phyloP scores from a whole-genome alignment of 2,888 invertebrate genomes.

The Melikaiella ostensackeni region DNA sequence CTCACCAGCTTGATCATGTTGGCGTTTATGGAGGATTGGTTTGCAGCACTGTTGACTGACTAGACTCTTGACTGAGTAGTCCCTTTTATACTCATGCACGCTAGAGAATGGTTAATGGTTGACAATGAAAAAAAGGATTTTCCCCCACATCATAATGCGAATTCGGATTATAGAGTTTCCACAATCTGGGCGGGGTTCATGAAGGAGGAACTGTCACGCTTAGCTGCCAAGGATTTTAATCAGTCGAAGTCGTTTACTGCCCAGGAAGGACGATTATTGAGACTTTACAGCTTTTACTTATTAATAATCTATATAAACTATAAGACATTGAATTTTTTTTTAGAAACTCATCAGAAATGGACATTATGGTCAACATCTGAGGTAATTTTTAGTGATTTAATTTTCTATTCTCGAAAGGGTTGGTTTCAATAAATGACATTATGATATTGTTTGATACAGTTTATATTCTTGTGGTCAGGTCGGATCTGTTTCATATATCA shows the following conservation, averaged over 20 bases:
- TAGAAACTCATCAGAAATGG: background rate
- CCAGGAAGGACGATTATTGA: background rate
- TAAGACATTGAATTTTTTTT: background rate
- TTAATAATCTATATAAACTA: background rate
- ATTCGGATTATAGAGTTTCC: constrained; percentile 31
- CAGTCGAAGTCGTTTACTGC: background rate
- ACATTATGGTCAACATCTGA: background rate
- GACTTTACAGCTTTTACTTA: background rate
- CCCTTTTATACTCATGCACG: constrained; percentile 32
- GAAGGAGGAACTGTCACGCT: background rate
- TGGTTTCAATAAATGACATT: too few relatives aligned
- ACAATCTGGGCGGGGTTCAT: constrained; percentile 9
- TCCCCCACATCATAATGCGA: constrained; percentile 14
- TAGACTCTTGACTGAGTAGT: constrained; percentile 18
- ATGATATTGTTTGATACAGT: too few relatives aligned
- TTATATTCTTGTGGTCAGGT: too few relatives aligned
- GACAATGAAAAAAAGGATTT: constrained; percentile 29
- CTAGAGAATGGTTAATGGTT: constrained; percentile 31
- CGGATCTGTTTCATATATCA: too few relatives aligned
- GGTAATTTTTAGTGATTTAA: background rate
- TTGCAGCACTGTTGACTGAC: constrained; percentile 36
- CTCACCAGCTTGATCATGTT: constrained; percentile 83
- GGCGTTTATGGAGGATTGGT: constrained; percentile 56
- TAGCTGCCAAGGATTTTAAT: constrained; percentile 15
- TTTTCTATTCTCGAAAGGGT: too few relatives aligned